Evolutionary conservation across 2,888 invertebrate species (phyloP).

Genomic region (Cephus spinipes): DNA sequence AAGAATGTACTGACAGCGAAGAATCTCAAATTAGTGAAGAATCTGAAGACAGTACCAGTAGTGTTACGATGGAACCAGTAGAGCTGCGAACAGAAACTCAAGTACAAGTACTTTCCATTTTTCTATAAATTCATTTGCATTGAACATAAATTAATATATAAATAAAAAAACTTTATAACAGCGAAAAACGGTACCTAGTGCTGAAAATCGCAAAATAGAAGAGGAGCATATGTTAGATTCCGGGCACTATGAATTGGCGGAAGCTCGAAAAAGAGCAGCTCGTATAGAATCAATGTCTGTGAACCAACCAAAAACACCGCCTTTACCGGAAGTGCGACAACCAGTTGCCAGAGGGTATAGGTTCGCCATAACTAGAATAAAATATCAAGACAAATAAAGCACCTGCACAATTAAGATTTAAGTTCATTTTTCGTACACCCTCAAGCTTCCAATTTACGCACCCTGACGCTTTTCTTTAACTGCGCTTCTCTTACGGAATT

Average conservation of each 20-base stretch:
- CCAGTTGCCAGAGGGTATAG: conserved; percentile 48
- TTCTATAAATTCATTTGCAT: conserved; percentile 10
- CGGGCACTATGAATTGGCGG: conserved; percentile 60
- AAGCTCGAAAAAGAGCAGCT: conserved; percentile 58
- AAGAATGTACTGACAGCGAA: conserved; percentile 62
- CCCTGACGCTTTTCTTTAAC: neutral
- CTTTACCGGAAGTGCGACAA: conserved; percentile 41
- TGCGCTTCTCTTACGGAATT: neutral
- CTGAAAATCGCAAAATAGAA: conserved; percentile 46
- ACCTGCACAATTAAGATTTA: neutral
- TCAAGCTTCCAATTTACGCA: neutral
- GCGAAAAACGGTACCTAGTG: conserved; percentile 43
- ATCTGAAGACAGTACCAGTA: conserved; percentile 34
- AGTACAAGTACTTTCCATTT: conserved; percentile 43
- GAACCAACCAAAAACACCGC: conserved; percentile 38
- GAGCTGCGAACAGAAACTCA: conserved; percentile 43
- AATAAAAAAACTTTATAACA: conserved; percentile 14
- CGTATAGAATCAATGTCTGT: conserved; percentile 49
- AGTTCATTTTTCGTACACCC: neutral
- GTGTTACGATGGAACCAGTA: conserved; percentile 47
- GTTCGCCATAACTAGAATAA: conserved; percentile 49
- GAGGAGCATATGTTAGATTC: conserved; percentile 61
- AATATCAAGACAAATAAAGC: conserved; percentile 43
- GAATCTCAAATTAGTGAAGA: conserved; percentile 52
- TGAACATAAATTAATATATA: conserved; percentile 2